These are phyloP conservation scores for Napeogenes sylphis DNA, from an alignment of 2,888 invertebrate species.

Conservation along the genomic window DNA sequence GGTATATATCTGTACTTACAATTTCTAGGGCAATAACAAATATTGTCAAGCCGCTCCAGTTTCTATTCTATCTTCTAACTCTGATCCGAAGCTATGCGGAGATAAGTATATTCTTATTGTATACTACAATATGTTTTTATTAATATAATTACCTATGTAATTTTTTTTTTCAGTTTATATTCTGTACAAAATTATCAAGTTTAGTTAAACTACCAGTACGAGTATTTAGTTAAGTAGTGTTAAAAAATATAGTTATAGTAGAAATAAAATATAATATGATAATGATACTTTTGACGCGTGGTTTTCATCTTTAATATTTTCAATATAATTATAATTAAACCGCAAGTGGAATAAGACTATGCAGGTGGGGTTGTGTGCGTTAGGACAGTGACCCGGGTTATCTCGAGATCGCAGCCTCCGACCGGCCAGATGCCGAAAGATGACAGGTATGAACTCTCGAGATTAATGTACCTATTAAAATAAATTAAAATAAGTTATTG, in stretches of 20 bases:
- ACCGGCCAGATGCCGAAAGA: conserved; percentile 76
- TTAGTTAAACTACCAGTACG: too few relatives aligned
- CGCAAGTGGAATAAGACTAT: conserved; percentile 22
- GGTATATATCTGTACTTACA: too few relatives aligned
- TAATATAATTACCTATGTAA: too few relatives aligned
- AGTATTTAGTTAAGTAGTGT: too few relatives aligned
- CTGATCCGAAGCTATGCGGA: conserved; percentile 28
- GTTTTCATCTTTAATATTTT: not conserved
- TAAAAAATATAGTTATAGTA: too few relatives aligned
- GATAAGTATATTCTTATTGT: not conserved
- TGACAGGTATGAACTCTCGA: conserved; percentile 56
- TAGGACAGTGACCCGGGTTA: conserved; percentile 72
- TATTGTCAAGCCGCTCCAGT: conserved; percentile 51
- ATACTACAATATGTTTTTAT: too few relatives aligned
- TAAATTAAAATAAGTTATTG: conserved; percentile 11
- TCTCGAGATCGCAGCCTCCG: conserved; percentile 75
- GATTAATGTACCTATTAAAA: conserved; percentile 28
- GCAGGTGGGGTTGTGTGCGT: conserved; percentile 40
- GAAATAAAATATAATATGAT: too few relatives aligned
- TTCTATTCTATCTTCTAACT: conserved; percentile 34
- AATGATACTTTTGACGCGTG: too few relatives aligned
- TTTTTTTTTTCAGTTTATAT: too few relatives aligned
- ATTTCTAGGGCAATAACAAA: conserved; percentile 48
- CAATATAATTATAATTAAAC: not conserved
- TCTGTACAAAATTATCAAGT: too few relatives aligned